phyloP scores from a whole-genome alignment of 2,888 invertebrate genomes.

The Dilophus febrilis region DNA sequence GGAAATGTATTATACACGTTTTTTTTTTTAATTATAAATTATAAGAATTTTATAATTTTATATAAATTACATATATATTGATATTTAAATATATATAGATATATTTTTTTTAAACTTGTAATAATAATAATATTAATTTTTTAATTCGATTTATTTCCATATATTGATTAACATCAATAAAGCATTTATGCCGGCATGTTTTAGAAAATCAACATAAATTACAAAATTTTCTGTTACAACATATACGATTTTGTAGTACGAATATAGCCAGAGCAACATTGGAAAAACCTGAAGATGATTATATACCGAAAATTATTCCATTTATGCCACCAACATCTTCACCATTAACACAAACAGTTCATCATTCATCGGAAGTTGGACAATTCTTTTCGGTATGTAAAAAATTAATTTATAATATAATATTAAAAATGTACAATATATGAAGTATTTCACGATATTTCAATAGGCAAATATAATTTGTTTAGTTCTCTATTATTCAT shows the following conservation, averaged over 20 bases:
- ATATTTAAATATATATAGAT: too few relatives aligned
- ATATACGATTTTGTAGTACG: constrained; percentile 37
- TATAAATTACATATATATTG: too few relatives aligned
- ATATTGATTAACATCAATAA: too few relatives aligned
- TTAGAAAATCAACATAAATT: constrained; percentile 57
- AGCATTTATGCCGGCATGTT: constrained; percentile 46
- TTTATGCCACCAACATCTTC: constrained; percentile 21
- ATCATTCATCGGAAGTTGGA: constrained; percentile 25
- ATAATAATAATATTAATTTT: neutral
- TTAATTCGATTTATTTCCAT: constrained; percentile 3
- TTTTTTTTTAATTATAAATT: too few relatives aligned
- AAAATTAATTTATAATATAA: too few relatives aligned
- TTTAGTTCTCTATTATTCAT: too few relatives aligned
- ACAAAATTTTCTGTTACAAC: constrained; percentile 35
- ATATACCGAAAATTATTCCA: constrained; percentile 21
- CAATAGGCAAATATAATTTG: too few relatives aligned
- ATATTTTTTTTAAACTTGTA: too few relatives aligned
- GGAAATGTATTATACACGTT: too few relatives aligned
- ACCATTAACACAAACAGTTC: constrained; percentile 20
- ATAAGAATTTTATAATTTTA: too few relatives aligned
- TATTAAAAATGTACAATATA: too few relatives aligned
- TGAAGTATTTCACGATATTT: too few relatives aligned
- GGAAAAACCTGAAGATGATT: constrained; percentile 26
- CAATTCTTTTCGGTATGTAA: constrained; percentile 37
- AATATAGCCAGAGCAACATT: constrained; percentile 33